Evolutionary conservation across 2,113 vertebrate species (phyloP).

Genomic region (Lepisosteus oculatus): DNA sequence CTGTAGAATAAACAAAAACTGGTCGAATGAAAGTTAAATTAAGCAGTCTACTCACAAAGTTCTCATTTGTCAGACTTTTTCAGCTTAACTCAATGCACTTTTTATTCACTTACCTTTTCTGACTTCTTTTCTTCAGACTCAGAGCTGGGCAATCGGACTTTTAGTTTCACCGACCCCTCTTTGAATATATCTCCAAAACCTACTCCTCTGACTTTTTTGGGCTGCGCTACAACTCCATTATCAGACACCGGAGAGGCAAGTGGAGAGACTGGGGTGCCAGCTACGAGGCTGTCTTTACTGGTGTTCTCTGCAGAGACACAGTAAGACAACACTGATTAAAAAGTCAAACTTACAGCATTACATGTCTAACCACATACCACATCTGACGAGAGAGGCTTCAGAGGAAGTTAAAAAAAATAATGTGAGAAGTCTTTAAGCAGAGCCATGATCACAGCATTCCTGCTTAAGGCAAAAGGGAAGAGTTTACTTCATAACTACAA

Average conservation of each 20-base stretch:
- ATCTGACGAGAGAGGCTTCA: too few relatives aligned
- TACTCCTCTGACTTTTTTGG: conserved; percentile 89
- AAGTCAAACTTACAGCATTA: too few relatives aligned
- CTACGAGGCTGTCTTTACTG: conserved; percentile 47
- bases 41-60: neutral
- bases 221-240: conserved; percentile 72
- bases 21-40: neutral
- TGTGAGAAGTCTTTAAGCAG: too few relatives aligned
- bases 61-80: neutral
- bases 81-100: neutral
- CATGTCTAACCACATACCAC: neutral
- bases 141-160: conserved; percentile 64
- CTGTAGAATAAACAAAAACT: too few relatives aligned
- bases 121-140: conserved; percentile 81
- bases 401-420: too few relatives aligned
- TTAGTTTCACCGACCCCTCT: conserved; percentile 87
- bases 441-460: too few relatives aligned
- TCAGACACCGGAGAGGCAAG: conserved; percentile 58
- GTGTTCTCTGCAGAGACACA: conserved; percentile 41
- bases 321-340: neutral
- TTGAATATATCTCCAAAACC: conserved; percentile 96
- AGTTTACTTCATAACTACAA: too few relatives aligned
- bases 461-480: too few relatives aligned
- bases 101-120: conserved; percentile 69
- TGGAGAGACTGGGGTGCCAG: conserved; percentile 64